phyloP scores from a whole-genome alignment of 2,113 vertebrate species.

The Patagioenas fasciata region DNA sequence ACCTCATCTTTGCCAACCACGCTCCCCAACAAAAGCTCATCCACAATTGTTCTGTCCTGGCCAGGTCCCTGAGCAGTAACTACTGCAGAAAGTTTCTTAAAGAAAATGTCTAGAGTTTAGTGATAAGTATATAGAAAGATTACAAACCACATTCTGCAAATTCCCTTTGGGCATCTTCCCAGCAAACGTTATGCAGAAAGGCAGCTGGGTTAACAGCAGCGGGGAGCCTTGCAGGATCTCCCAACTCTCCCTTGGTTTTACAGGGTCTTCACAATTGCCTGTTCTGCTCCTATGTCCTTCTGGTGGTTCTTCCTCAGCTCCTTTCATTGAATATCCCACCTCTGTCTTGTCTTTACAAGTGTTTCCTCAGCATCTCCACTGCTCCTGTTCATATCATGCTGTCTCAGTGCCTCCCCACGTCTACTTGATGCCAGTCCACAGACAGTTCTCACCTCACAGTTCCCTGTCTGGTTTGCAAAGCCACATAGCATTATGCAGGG shows the following conservation, averaged over 20 bases:
- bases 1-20: not conserved
- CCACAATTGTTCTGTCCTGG: not conserved
- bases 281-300: not conserved
- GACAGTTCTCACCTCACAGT: not conserved
- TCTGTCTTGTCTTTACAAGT: not conserved
- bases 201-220: not conserved
- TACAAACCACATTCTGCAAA: not conserved
- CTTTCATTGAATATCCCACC: not conserved
- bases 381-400: accelerated
- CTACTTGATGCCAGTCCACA: accelerated
- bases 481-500: not conserved
- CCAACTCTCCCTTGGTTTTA: not conserved
- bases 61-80: not conserved
- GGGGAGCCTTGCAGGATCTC: not conserved
- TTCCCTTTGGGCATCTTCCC: not conserved
- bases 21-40: not conserved
- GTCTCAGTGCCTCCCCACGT: not conserved
- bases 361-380: not conserved
- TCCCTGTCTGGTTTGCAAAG: not conserved
- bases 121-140: not conserved
- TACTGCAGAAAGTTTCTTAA: not conserved
- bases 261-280: not conserved
- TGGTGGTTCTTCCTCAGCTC: not conserved
- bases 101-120: not conserved
- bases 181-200: not conserved